These are phyloP conservation scores for Rhogogaster chlorosoma DNA, from an alignment of 2,888 invertebrate genomes.

Conservation along the genomic window DNA sequence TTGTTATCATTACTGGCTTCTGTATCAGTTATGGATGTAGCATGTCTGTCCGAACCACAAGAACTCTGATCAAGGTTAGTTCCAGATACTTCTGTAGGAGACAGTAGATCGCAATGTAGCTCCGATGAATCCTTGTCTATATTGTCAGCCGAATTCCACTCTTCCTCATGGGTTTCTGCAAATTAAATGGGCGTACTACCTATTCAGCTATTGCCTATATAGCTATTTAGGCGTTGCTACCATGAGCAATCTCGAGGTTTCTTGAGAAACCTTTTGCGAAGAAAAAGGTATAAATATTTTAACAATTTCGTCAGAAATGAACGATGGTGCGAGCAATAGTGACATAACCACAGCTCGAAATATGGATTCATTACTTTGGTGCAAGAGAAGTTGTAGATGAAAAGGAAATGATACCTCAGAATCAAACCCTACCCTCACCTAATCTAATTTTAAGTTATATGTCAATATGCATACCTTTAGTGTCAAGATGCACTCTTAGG, in stretches of 20 bases:
- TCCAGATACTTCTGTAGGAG: constrained; percentile 17
- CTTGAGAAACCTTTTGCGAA: neutral
- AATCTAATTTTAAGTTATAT: too few relatives aligned
- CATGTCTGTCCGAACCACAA: neutral
- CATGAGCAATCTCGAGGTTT: constrained; percentile 12
- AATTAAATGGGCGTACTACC: neutral
- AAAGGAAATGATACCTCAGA: neutral
- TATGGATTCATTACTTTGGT: constrained; percentile 5
- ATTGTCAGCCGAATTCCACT: neutral
- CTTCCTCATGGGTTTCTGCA: neutral
- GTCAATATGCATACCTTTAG: constrained; percentile 24
- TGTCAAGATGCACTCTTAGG: neutral
- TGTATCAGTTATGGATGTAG: neutral
- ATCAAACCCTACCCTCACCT: neutral
- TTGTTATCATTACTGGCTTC: neutral
- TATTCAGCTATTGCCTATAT: constrained; percentile 3
- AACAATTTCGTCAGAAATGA: too few relatives aligned
- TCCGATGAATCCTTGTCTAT: neutral
- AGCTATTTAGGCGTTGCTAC: neutral
- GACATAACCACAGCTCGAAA: neutral
- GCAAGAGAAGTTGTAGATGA: neutral
- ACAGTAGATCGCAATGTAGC: neutral
- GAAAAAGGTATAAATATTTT: neutral
- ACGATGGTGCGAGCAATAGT: too few relatives aligned
- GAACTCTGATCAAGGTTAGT: constrained; percentile 10